Percentiles rank a stretch among this genome's conserved stretches.
These are phyloP conservation scores for Arctopsyche grandis DNA, from an alignment of 1,140 invertebrate genomes.

Conservation along the genomic window DNA sequence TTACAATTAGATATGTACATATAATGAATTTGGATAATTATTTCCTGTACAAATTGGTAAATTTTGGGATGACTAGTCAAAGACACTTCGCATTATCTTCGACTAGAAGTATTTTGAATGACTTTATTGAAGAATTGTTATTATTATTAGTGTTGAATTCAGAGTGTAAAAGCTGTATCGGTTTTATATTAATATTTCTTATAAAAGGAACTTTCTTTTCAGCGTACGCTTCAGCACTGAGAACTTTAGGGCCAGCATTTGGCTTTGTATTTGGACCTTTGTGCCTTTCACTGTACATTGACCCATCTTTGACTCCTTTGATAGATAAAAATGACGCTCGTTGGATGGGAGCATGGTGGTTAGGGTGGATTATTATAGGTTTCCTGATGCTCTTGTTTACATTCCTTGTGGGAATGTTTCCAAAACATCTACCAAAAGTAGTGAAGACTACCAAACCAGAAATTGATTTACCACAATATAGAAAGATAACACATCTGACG, in stretches of 20 bases:
- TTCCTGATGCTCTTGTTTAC: slow-evolving; percentile 69
- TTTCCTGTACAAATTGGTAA: too few relatives aligned
- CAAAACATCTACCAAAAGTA: slow-evolving; percentile 65
- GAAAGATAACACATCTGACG: slow-evolving; percentile 37
- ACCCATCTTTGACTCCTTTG: slow-evolving; percentile 71
- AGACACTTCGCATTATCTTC: too few relatives aligned
- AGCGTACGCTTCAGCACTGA: slow-evolving; percentile 73
- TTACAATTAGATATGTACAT: too few relatives aligned
- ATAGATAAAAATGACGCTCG: slow-evolving; percentile 72
- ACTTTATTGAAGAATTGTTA: too few relatives aligned
- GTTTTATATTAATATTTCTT: background rate
- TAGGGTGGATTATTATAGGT: slow-evolving; percentile 73
- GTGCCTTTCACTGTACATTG: slow-evolving; percentile 72
- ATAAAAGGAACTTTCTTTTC: slow-evolving; percentile 1
- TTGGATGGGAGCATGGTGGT: slow-evolving; percentile 80
- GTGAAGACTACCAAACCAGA: slow-evolving; percentile 44
- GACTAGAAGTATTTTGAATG: too few relatives aligned
- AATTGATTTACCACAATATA: slow-evolving; percentile 49
- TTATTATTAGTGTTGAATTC: too few relatives aligned
- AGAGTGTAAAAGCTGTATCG: too few relatives aligned
- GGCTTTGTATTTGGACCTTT: slow-evolving; percentile 68
- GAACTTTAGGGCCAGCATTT: slow-evolving; percentile 68
- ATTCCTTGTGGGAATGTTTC: slow-evolving; percentile 70
- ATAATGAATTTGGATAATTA: too few relatives aligned
- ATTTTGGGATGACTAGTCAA: too few relatives aligned